These are phyloP conservation scores for Bubo scandiacus DNA, from an alignment of 2,113 vertebrate genomes.

Conservation along the genomic window DNA sequence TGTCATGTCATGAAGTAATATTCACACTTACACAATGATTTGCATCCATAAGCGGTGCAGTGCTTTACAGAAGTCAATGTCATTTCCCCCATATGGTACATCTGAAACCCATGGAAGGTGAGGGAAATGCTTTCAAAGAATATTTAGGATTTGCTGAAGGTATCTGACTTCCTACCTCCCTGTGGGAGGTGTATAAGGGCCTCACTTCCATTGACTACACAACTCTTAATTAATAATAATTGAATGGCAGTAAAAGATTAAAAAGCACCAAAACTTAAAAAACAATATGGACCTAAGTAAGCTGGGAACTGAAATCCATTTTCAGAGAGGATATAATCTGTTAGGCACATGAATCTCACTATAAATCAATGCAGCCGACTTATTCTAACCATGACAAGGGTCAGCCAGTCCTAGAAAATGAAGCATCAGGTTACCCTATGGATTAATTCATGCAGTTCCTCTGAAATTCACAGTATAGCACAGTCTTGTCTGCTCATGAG, in stretches of 20 bases:
- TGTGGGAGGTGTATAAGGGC: background rate
- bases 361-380: background rate
- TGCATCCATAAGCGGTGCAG: background rate
- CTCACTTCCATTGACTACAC: background rate
- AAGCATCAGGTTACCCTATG: background rate
- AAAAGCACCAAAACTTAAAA: background rate
- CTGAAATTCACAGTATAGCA: background rate
- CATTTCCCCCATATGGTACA: background rate
- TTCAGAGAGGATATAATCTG: background rate
- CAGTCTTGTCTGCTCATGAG: background rate
- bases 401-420: background rate
- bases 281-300: background rate
- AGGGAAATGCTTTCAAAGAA: background rate
- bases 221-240: background rate
- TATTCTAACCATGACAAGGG: background rate
- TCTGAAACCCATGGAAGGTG: background rate
- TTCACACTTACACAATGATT: slow-evolving; percentile 36
- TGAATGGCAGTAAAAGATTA: background rate
- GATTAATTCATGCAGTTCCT: background rate
- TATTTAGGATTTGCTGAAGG: background rate
- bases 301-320: background rate
- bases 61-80: background rate
- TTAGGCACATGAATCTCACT: background rate
- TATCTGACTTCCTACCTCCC: background rate
- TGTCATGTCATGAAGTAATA: background rate